Evolutionary conservation across 2,888 invertebrate genomes (phyloP).

Genomic region (Trachelus stipa): DNA sequence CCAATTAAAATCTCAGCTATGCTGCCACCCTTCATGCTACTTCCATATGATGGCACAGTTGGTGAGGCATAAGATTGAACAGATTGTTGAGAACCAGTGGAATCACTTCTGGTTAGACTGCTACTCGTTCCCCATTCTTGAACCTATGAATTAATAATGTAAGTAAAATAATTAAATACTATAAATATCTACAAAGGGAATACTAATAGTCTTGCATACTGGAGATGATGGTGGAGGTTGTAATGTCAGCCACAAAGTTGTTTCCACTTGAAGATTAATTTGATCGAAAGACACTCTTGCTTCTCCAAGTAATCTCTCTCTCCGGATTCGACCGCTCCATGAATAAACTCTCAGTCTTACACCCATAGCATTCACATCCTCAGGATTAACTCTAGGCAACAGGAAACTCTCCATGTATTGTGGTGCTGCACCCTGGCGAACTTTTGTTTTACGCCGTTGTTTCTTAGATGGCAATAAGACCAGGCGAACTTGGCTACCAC

Average conservation of each 20-base stretch:
- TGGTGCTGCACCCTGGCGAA: slow-evolving; percentile 89
- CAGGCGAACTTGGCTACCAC: slow-evolving; percentile 84
- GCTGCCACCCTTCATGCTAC: slow-evolving; percentile 82
- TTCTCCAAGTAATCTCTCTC: slow-evolving; percentile 92
- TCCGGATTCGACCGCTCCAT: slow-evolving; percentile 87
- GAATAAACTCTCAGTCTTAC: slow-evolving; percentile 91
- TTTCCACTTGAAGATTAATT: slow-evolving; percentile 90
- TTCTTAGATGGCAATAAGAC: slow-evolving; percentile 91
- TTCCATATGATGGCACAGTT: slow-evolving; percentile 56
- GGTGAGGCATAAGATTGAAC: slow-evolving; percentile 68
- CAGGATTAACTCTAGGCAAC: slow-evolving; percentile 91
- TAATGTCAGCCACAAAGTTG: slow-evolving; percentile 89
- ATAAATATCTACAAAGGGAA: not conserved
- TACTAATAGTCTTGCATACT: slow-evolving; percentile 31
- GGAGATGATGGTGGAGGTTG: slow-evolving; percentile 68
- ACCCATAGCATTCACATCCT: slow-evolving; percentile 94
- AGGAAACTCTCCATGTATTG: slow-evolving; percentile 94
- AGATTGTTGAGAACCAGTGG: slow-evolving; percentile 93
- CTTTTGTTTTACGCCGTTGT: slow-evolving; percentile 94
- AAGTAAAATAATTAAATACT: not conserved
- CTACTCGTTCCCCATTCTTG: slow-evolving; percentile 63
- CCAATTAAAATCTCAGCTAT: slow-evolving; percentile 91
- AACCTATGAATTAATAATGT: slow-evolving; percentile 33
- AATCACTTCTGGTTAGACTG: slow-evolving; percentile 87
- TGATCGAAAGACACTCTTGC: slow-evolving; percentile 90